Evolutionary conservation across 2,797 vertebrate genomes (phyloP).

Genomic region (Parambassis ranga): DNA sequence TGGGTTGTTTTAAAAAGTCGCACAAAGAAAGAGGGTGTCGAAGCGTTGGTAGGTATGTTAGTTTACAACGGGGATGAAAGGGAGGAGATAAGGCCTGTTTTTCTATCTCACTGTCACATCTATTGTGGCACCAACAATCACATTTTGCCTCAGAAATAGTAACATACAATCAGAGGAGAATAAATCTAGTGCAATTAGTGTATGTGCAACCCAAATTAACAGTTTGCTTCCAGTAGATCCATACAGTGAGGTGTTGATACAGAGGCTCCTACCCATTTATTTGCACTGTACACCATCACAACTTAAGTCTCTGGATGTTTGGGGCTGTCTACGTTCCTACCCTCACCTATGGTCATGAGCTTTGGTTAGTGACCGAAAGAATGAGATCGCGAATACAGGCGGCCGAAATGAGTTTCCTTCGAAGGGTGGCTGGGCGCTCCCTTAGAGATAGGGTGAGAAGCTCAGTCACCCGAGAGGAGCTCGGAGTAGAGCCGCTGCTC

Average conservation of each 20-base stretch:
- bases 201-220: neutral
- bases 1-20: no score
- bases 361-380: no score
- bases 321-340: no score
- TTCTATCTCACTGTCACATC: neutral
- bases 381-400: no score
- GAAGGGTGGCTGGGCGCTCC: no score
- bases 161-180: neutral
- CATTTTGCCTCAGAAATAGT: constrained; percentile 26
- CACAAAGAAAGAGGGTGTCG: constrained; percentile 32
- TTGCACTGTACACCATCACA: constrained; percentile 57
- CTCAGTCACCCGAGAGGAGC: no score
- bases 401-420: no score
- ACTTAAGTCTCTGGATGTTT: no score
- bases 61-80: constrained; percentile 57
- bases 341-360: no score
- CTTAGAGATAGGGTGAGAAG: no score
- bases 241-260: neutral
- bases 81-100: constrained; percentile 11
- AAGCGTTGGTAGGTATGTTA: constrained; percentile 41
- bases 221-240: constrained; percentile 13
- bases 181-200: constrained; percentile 2
- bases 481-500: no score
- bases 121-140: neutral
- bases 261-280: constrained; percentile 8